Evolutionary conservation across 2,113 vertebrate genomes (phyloP).

Genomic region (Sterrhoptilus dennistouni): DNA sequence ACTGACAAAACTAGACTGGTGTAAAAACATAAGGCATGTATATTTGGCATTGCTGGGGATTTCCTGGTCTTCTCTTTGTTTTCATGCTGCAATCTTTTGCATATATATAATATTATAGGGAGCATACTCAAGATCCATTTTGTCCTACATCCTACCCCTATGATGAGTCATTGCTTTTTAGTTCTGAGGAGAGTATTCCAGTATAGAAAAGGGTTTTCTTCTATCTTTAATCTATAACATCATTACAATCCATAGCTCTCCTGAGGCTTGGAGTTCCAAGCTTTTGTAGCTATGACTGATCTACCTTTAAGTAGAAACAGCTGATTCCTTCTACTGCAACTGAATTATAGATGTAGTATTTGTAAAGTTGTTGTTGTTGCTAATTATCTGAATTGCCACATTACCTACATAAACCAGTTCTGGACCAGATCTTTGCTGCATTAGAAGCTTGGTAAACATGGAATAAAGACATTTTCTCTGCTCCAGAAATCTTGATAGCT

Average conservation of each 20-base stretch:
- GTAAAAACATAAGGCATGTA: background rate
- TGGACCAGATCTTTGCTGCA: background rate
- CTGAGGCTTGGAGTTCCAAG: background rate
- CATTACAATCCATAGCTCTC: background rate
- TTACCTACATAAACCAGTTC: background rate
- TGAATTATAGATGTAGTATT: background rate
- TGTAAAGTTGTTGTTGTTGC: background rate
- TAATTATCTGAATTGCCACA: background rate
- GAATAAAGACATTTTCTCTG: background rate
- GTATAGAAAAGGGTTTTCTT: background rate
- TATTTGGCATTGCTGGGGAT: background rate
- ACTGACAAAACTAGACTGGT: background rate
- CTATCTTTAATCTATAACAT: background rate
- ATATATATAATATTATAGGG: background rate
- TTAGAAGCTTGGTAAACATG: background rate
- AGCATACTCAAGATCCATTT: background rate
- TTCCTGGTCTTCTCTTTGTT: background rate
- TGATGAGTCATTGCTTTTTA: background rate
- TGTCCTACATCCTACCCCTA: background rate
- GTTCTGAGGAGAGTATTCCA: background rate
- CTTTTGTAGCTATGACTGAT: background rate
- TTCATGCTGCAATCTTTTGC: background rate
- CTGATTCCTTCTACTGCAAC: background rate
- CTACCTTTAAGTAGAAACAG: background rate
- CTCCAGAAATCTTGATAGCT: background rate